Conservation (phyloP, 2,797 vertebrate species). For the Tarsius wallacei region DNA sequence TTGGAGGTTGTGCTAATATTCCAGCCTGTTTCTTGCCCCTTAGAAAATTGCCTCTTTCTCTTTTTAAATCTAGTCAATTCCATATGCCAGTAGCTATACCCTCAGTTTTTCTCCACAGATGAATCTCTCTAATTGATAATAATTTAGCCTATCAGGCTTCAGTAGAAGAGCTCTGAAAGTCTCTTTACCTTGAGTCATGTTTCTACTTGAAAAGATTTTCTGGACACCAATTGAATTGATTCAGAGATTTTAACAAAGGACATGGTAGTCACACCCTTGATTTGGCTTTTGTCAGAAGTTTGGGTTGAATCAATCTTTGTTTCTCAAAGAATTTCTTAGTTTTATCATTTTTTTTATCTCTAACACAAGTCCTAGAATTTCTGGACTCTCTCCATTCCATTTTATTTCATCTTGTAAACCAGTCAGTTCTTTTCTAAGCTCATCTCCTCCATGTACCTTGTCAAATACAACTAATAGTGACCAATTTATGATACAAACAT, state of each 20-base stretch:
- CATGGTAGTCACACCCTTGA: background rate
- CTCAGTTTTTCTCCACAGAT: background rate
- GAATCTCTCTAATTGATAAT: background rate
- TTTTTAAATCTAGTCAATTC: background rate
- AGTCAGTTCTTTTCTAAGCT: too few relatives aligned
- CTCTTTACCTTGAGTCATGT: background rate
- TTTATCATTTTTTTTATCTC: background rate
- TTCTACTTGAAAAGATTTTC: conserved; percentile 6
- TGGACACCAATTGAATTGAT: background rate
- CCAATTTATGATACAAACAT: background rate
- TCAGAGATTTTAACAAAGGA: background rate
- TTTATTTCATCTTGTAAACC: too few relatives aligned
- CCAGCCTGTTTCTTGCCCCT: background rate
- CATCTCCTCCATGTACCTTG: background rate
- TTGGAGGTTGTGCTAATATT: background rate
- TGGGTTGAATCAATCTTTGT: background rate
- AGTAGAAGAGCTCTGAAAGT: background rate
- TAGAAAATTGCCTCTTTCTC: background rate
- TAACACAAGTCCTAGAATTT: too few relatives aligned
- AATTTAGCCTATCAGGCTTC: background rate
- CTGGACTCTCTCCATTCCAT: too few relatives aligned
- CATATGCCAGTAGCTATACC: background rate
- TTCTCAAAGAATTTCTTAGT: background rate
- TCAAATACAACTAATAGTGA: background rate
- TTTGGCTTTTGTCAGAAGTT: background rate